A percentile compares a stretch with the other conserved stretches of the same genome.
These are phyloP conservation scores for Andrena praecox DNA, from an alignment of 2,888 invertebrate species.

Conservation along the genomic window DNA sequence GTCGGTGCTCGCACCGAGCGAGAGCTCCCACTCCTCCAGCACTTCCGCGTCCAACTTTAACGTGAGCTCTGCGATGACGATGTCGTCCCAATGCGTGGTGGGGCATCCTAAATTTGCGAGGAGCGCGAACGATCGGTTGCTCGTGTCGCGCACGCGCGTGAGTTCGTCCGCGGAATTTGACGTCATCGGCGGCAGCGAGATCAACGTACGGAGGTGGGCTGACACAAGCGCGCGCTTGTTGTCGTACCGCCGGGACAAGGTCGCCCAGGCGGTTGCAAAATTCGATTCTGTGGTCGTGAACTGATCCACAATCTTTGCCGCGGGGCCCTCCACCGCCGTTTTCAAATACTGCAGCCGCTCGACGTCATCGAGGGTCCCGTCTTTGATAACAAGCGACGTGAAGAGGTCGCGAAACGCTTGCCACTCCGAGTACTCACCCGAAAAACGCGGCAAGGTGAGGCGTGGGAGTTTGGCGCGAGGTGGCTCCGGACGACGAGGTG, in stretches of 20 bases:
- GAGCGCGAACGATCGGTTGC: neutral
- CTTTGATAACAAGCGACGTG: neutral
- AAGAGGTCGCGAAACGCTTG: neutral
- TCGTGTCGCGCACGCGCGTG: neutral
- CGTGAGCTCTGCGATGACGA: neutral
- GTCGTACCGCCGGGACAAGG: neutral
- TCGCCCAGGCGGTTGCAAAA: neutral
- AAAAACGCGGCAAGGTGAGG: neutral
- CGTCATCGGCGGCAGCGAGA: neutral
- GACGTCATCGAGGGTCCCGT: neutral
- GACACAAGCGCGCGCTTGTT: neutral
- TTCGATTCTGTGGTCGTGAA: accelerated
- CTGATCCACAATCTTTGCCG: too few relatives aligned
- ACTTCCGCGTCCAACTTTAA: neutral
- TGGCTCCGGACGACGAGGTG: too few relatives aligned
- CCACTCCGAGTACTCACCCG: neutral
- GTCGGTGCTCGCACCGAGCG: neutral
- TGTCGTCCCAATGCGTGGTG: neutral
- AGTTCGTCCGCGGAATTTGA: neutral
- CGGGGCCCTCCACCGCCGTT: neutral
- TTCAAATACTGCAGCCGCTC: neutral
- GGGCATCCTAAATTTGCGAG: neutral
- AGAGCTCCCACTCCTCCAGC: neutral
- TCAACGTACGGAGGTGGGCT: neutral
- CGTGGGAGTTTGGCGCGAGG: too few relatives aligned